These are phyloP conservation scores for Melipona quadrifasciata DNA, from an alignment of 1,140 invertebrate species.

Conservation along the genomic window DNA sequence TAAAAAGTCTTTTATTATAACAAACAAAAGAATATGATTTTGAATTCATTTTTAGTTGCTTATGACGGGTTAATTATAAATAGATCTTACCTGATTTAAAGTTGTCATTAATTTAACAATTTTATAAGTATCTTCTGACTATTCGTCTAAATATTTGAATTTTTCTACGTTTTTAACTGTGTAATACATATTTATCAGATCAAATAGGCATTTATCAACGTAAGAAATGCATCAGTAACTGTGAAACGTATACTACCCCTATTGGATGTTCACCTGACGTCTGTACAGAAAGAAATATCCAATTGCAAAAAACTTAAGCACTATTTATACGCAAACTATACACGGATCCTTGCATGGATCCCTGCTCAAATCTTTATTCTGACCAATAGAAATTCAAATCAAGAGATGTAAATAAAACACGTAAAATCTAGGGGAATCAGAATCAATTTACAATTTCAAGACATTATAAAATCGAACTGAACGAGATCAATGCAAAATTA, in stretches of 20 bases:
- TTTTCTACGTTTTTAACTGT: not conserved
- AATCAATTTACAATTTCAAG: not conserved
- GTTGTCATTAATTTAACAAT: not conserved
- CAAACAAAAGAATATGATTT: too few relatives aligned
- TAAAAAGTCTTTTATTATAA: not conserved
- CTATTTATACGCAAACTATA: too few relatives aligned
- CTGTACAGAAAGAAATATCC: not conserved
- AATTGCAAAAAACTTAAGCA: not conserved
- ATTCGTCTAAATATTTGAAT: not conserved
- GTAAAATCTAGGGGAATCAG: not conserved
- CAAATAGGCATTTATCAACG: too few relatives aligned
- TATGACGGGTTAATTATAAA: not conserved
- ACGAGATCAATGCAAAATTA: not conserved
- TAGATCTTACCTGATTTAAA: not conserved
- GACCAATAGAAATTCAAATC: not conserved
- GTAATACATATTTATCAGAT: not conserved
- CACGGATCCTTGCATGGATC: too few relatives aligned
- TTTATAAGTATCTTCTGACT: not conserved
- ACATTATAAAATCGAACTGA: not conserved
- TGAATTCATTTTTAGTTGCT: not conserved
- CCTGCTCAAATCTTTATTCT: not conserved
- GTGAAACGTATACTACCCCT: too few relatives aligned
- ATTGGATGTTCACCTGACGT: not conserved
- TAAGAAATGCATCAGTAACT: too few relatives aligned
- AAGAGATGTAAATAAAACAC: not conserved